Evolutionary conservation across 2,797 vertebrate species (phyloP).

Genomic region (Loriculus beryllinus): DNA sequence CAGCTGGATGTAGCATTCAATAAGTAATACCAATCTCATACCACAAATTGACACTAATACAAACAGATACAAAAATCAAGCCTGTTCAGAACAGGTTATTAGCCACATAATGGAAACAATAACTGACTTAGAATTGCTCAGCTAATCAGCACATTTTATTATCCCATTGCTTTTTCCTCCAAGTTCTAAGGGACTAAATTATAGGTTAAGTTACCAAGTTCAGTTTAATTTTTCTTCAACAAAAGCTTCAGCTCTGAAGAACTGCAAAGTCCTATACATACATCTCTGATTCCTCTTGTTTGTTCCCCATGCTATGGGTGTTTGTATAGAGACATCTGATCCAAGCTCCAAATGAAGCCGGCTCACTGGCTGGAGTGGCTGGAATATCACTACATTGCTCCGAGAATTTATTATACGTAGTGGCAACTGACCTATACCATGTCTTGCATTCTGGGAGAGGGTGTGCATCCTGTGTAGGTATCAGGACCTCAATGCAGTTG

Average conservation of each 20-base stretch:
- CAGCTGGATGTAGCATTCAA: conserved; percentile 41
- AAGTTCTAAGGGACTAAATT: neutral
- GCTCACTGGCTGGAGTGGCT: no score
- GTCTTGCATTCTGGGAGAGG: neutral
- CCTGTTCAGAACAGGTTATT: conserved; percentile 42
- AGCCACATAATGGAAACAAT: conserved; percentile 45
- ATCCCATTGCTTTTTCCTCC: neutral
- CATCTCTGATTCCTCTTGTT: no score
- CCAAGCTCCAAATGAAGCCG: no score
- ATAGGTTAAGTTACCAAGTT: conserved; percentile 22
- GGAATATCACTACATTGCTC: no score
- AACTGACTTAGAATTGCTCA: conserved; percentile 53
- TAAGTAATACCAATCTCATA: conserved; percentile 55
- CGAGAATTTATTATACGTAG: no score
- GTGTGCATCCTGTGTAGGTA: neutral
- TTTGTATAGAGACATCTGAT: no score
- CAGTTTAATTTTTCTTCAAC: neutral
- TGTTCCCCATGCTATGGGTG: no score
- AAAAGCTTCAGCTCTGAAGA: neutral
- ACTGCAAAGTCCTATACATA: neutral
- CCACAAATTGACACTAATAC: conserved; percentile 58
- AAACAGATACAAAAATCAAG: conserved; percentile 63
- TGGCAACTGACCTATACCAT: neutral
- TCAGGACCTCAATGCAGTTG: neutral
- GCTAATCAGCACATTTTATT: conserved; percentile 47